Percentiles rank a stretch among this genome's conserved stretches.
Evolutionary conservation across 2,113 vertebrate genomes (phyloP).

Genomic region (Lutjanus erythropterus): DNA sequence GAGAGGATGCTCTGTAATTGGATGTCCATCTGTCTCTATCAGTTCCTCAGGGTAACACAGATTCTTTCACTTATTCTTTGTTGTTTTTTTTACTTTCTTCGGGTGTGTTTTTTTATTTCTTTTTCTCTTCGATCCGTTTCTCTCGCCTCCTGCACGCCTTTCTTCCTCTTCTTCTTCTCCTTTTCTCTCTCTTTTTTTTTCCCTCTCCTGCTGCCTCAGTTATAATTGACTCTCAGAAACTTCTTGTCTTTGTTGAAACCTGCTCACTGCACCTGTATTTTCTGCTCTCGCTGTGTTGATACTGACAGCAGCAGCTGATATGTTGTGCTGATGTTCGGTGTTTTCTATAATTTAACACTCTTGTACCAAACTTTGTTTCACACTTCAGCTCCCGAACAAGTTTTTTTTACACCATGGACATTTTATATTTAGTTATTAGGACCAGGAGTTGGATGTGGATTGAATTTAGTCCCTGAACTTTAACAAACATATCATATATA

Average conservation of each 20-base stretch:
- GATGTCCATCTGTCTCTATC: conserved; percentile 99
- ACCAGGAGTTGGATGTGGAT: not conserved
- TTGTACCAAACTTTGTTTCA: not conserved
- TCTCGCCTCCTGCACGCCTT: no score
- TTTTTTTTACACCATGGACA: not conserved
- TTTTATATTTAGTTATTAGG: not conserved
- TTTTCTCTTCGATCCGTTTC: conserved; percentile 1
- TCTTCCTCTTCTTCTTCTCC: not conserved
- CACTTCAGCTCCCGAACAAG: not conserved
- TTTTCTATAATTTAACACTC: conserved; percentile 2
- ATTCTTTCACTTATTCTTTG: not conserved
- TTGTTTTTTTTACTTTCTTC: not conserved
- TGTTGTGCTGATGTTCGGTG: not conserved
- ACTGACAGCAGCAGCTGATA: not conserved
- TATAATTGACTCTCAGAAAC: conserved; percentile 1
- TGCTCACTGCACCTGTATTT: not conserved
- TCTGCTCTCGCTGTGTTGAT: not conserved
- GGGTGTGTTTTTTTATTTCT: not conserved
- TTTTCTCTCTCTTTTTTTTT: no score
- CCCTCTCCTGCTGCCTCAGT: not conserved
- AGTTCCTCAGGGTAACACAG: conserved; percentile 93
- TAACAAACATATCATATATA: no score
- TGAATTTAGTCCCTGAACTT: not conserved
- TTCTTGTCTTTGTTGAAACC: not conserved
- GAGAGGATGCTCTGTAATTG: conserved; percentile 99